These are phyloP conservation scores for Meleagris gallopavo DNA, from an alignment of 2,113 vertebrate species.

Conservation along the genomic window DNA sequence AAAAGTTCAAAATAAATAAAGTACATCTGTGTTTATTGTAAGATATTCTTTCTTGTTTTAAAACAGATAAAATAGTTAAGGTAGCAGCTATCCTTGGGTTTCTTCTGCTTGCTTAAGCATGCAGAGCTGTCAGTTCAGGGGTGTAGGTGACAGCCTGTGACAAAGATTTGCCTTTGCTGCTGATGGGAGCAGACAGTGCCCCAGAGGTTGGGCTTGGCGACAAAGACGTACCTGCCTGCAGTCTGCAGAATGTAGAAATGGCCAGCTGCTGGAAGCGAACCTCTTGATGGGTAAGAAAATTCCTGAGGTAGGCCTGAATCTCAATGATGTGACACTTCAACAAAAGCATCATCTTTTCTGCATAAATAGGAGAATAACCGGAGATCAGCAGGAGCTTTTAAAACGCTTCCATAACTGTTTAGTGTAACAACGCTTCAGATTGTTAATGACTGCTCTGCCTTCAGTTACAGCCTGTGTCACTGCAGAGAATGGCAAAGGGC, in stretches of 20 bases:
- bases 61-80: neutral
- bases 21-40: neutral
- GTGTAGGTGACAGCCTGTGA: neutral
- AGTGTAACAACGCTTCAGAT: neutral
- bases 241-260: constrained; percentile 57
- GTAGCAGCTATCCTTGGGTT: neutral
- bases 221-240: constrained; percentile 50
- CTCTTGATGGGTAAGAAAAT: constrained; percentile 68
- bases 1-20: neutral
- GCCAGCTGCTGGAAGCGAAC: constrained; percentile 75
- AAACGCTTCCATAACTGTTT: neutral
- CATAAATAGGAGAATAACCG: neutral
- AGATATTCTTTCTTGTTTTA: neutral
- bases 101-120: neutral
- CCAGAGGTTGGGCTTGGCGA: neutral
- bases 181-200: neutral
- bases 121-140: neutral
- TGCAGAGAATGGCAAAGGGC: neutral
- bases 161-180: neutral
- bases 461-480: neutral
- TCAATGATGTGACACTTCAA: constrained; percentile 39
- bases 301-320: constrained; percentile 59
- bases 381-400: neutral
- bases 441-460: neutral
- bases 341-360: constrained; percentile 59